phyloP scores from a whole-genome alignment of 1,140 invertebrate species.

The Bombus sylvicola region DNA sequence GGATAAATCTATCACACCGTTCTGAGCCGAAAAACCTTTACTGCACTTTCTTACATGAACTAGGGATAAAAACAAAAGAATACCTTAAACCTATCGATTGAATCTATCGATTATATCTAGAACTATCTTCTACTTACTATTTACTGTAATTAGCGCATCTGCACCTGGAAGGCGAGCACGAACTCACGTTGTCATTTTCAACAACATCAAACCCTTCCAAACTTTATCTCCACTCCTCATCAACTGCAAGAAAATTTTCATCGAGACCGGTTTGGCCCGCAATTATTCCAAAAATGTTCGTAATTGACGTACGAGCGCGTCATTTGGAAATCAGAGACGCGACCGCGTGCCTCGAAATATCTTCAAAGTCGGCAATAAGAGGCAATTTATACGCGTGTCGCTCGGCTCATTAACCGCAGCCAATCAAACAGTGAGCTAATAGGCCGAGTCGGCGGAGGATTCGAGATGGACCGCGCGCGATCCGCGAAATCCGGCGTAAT shows the following conservation, averaged over 20 bases:
- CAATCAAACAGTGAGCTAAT: conserved; percentile 82
- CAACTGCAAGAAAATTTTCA: background rate
- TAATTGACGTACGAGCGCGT: background rate
- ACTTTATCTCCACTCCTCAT: background rate
- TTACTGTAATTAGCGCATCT: too few species aligned
- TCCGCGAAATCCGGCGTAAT: conserved; percentile 75
- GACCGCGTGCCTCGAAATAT: conserved; percentile 75
- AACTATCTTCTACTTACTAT: too few species aligned
- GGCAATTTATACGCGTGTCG: conserved; percentile 81
- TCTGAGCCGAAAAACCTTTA: too few species aligned
- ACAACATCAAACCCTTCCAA: too few species aligned
- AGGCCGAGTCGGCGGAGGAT: conserved; percentile 67
- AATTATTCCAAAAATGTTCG: background rate
- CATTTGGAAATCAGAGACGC: background rate
- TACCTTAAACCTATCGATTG: too few species aligned
- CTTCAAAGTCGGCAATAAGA: conserved; percentile 78
- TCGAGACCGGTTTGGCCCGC: too few species aligned
- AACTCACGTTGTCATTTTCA: too few species aligned
- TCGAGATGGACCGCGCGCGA: conserved; percentile 65
- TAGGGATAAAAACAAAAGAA: too few species aligned
- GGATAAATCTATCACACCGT: too few species aligned
- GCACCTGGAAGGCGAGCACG: too few species aligned
- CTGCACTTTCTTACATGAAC: too few species aligned
- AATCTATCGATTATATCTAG: too few species aligned
- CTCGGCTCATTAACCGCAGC: conserved; percentile 80